Base-by-base conservation (phyloP, 2,888 invertebrate genomes). In the Carcina quercana region DNA sequence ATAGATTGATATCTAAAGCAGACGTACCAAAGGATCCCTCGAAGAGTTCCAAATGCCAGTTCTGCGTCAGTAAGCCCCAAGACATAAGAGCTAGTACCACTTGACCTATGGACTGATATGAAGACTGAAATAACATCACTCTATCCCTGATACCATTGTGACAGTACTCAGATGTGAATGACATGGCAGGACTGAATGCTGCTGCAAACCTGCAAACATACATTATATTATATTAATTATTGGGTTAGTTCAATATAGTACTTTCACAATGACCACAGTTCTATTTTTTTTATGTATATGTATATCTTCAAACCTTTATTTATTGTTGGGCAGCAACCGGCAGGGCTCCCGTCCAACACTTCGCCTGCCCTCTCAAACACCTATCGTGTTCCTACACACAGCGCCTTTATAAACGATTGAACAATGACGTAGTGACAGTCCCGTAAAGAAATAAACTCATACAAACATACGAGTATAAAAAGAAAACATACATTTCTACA, bases 101-200 rank as follows among this genome's bases (percentile, higher is more conserved):
- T 21, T 68, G 69, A 0, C 59, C 50, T 0, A 66, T 19, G 0
- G 67, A 53, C 0, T 45, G 38, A 25, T 68, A 75, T 0, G 78
- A 70, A 0, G 72, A 65, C 32, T 73, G 74, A 2, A 51, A 53
- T 3, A 78, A 34, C 43, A 78, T 40, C 15, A 76, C 53, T 0
- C 72, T 45, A 29, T 76, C 78, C 25, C 78, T 50, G n/a, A 75
- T 71, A 2, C 47, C 65, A 2, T 59, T 58, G 41, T 71, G 55
- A 11, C 72, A 71, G 32, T 66, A 71, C 36, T 78, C 78, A 0
- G 76, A 60, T 0, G 73, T 69, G 2, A 70, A 34, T 0, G 71
- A 49, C 1, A 78, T 37, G 0, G 57, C 47, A 0, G 78, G 67
- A 27, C 66, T 72, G 35, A 73, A 75, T 0, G 65, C 52, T 24